Conservation (phyloP, 2,113 vertebrate species). For the Tamias sibiricus region DNA sequence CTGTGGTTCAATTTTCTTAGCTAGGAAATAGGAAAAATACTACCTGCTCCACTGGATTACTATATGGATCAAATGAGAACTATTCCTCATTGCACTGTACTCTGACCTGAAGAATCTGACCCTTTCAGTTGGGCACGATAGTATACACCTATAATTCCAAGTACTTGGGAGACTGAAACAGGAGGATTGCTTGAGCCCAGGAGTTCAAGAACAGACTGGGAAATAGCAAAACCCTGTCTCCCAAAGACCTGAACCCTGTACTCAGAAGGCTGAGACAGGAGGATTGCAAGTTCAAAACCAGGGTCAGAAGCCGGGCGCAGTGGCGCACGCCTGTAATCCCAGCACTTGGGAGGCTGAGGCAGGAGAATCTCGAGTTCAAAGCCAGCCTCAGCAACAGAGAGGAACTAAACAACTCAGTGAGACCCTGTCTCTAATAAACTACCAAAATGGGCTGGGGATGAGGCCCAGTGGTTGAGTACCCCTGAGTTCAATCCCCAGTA, state of each 20-base stretch:
- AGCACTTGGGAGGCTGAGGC: no score
- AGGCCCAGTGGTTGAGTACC: no score
- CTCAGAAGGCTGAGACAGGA: no score
- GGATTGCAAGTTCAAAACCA: no score
- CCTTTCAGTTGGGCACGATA: neutral
- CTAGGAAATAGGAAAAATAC: conserved; percentile 6
- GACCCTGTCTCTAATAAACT: neutral
- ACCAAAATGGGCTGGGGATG: no score
- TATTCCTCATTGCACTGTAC: neutral
- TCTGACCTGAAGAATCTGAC: conserved; percentile 23
- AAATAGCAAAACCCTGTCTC: neutral
- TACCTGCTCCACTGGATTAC: neutral
- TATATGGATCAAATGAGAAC: conserved; percentile 34
- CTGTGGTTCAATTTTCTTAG: conserved; percentile 25
- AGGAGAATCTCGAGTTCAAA: no score
- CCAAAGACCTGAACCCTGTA: neutral
- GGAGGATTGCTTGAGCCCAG: neutral
- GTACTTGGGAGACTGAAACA: neutral
- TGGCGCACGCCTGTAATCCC: no score
- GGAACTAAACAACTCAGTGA: no score
- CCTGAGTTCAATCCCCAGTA: no score
- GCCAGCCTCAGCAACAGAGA: no score
- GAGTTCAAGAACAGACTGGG: neutral
- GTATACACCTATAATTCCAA: neutral
- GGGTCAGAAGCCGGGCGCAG: no score